These are phyloP conservation scores for Eulithis prunata DNA, from an alignment of 2,888 invertebrate genomes.

Conservation along the genomic window DNA sequence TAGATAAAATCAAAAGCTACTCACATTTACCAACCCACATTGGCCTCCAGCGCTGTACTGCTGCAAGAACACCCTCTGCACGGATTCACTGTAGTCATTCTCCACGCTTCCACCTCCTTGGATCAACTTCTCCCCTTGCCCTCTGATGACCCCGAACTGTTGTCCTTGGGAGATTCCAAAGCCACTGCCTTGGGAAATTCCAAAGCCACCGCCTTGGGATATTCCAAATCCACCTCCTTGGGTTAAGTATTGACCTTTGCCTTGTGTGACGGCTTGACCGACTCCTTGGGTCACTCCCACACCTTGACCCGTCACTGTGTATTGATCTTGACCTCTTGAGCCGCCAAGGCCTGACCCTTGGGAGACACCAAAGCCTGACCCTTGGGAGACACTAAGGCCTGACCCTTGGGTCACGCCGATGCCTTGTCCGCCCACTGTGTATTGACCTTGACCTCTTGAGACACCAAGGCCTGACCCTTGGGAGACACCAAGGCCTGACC, in stretches of 20 bases:
- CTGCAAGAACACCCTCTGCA: constrained; percentile 62
- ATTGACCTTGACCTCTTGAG: constrained; percentile 37
- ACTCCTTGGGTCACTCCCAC: constrained; percentile 36
- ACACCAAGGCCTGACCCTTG: constrained; percentile 39
- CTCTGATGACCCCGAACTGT: constrained; percentile 29
- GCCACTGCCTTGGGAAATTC: constrained; percentile 13
- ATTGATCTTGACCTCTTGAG: constrained; percentile 29
- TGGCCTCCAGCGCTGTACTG: constrained; percentile 64
- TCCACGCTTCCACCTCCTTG: constrained; percentile 51
- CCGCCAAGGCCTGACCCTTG: constrained; percentile 30
- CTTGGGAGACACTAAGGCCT: constrained; percentile 30
- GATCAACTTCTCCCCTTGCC: constrained; percentile 41
- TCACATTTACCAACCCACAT: constrained; percentile 73
- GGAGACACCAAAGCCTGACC: constrained; percentile 32
- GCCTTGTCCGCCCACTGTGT: constrained; percentile 33
- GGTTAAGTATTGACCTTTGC: neutral
- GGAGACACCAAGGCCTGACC: constrained; percentile 25
- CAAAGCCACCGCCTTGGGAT: constrained; percentile 24
- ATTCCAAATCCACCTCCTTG: constrained; percentile 27
- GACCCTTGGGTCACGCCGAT: constrained; percentile 34
- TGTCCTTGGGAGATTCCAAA: constrained; percentile 20
- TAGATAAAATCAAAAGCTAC: constrained; percentile 41
- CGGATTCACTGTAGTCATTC: constrained; percentile 62
- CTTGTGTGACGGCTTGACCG: constrained; percentile 19
- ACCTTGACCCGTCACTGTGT: constrained; percentile 34